Base-by-base conservation (phyloP, 2,113 vertebrate species). In the Phasianus colchicus region DNA sequence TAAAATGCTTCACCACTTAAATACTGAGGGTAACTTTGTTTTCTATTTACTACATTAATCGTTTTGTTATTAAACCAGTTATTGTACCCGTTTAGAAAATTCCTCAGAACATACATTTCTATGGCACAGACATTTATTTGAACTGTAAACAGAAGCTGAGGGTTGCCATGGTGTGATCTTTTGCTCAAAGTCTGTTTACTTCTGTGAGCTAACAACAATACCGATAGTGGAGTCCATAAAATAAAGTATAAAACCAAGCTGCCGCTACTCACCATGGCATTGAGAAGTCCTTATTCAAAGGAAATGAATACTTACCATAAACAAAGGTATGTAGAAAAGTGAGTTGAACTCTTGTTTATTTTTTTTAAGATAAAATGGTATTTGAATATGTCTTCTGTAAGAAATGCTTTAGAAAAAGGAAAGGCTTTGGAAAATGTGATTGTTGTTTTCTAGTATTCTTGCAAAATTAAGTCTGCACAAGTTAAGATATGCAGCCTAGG, bases 91-190 rank as follows among this genome's bases (percentile, higher is more conserved):
- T 57, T 86, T 61, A 94, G 80, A 87, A 95, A 78, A 92, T 83
- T 93, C 76, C 78, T 86, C 52, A 65, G 70, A 67, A 94, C 45
- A 94, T 57, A 84, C 57, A 93, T 93, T 80, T 90, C 63, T 55
- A 79, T 0, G 0, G 60, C 63, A 87, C 82, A 91, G 83, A 79
- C 6, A 0, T 92, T 84, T 95, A 93, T 78, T 90, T 93, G 76
- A 94, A 88, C 79, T 12, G 34, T 91, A 96, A 96, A 94, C 86
- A 91, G 79, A 95, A 93, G 91, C 86, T 22, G 60, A 74, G 84
- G 83, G 95, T 96, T 97, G 95, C 96, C 67, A 97, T 96, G 97
- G 86, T 47, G 52, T 83, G 50, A 78, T 75, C 73, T 70, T 86
- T 72, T 96, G 66, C 88, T 94, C 86, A 38, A 89, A 86, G 73